Conservation (phyloP, 2,113 vertebrate species). For the Tringa solitaria region DNA sequence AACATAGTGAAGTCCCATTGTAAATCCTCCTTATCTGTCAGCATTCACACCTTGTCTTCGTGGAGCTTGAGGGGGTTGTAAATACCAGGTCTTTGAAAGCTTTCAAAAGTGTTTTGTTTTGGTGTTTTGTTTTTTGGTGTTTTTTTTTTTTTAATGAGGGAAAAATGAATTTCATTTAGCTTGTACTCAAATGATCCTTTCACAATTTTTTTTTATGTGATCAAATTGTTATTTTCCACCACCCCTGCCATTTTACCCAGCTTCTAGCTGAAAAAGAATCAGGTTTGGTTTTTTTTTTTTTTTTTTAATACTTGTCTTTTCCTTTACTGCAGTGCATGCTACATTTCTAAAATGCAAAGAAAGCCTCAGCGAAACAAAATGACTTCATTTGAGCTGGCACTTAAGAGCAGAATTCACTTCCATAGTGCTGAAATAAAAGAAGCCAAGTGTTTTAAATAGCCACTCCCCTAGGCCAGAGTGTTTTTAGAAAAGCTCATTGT, state of each 20-base stretch:
- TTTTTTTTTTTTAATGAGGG: neutral
- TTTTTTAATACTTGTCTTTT: constrained; percentile 6
- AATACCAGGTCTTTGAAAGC: neutral
- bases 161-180: constrained; percentile 3
- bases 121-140: neutral
- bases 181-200: neutral
- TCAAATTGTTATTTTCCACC: neutral
- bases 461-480: constrained; percentile 78
- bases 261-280: constrained; percentile 36
- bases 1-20: neutral
- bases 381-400: constrained; percentile 82
- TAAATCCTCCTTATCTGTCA: constrained; percentile 1
- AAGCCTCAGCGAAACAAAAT: constrained; percentile 74
- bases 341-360: constrained; percentile 67
- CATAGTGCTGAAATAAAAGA: constrained; percentile 84
- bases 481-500: constrained; percentile 85
- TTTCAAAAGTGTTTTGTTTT: neutral
- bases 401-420: constrained; percentile 79
- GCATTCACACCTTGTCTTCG: constrained; percentile 1
- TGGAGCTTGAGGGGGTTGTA: constrained; percentile 2
- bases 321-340: constrained; percentile 19
- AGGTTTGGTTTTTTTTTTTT: neutral
- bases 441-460: constrained; percentile 89
- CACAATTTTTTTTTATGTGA: neutral
- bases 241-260: neutral